phyloP scores from a whole-genome alignment of 2,888 invertebrate species.

The Cheilosia pagana region DNA sequence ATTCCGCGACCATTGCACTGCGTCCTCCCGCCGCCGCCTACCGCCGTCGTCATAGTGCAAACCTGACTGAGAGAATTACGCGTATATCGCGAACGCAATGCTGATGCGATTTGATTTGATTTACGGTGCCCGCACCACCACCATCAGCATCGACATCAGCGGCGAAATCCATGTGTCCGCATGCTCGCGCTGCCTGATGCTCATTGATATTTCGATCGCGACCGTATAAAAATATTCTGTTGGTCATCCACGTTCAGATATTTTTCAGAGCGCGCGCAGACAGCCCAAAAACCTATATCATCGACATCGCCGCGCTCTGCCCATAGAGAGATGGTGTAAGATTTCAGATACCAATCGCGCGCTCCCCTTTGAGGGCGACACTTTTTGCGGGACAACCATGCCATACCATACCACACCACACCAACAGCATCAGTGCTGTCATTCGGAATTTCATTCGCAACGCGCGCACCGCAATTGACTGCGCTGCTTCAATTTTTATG shows the following conservation, averaged over 20 bases:
- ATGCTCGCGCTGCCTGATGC: slow-evolving; percentile 76
- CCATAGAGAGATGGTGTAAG: slow-evolving; percentile 75
- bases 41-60: slow-evolving; percentile 20
- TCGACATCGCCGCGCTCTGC: slow-evolving; percentile 49
- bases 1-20: slow-evolving; percentile 63
- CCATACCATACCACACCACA: slow-evolving; percentile 53
- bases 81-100: slow-evolving; percentile 16
- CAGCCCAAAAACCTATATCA: slow-evolving; percentile 73
- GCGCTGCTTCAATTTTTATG: slow-evolving; percentile 73
- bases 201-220: slow-evolving; percentile 84
- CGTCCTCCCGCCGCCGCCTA: slow-evolving; percentile 18
- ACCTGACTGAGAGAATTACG: slow-evolving; percentile 49
- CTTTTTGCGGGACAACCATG: slow-evolving; percentile 60
- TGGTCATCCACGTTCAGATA: slow-evolving; percentile 77
- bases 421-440: slow-evolving; percentile 63
- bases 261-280: slow-evolving; percentile 51
- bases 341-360: slow-evolving; percentile 75
- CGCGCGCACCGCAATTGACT: slow-evolving; percentile 67
- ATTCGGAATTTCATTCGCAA: slow-evolving; percentile 69
- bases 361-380: slow-evolving; percentile 75
- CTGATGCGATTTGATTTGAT: slow-evolving; percentile 56
- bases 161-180: slow-evolving; percentile 60
- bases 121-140: slow-evolving; percentile 62
- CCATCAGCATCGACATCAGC: slow-evolving; percentile 20
- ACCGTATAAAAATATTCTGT: slow-evolving; percentile 84